Percentiles rank a stretch among this genome's conserved stretches.
Conservation (phyloP, 2,797 vertebrate genomes). For the Basileuterus tristriatus region DNA sequence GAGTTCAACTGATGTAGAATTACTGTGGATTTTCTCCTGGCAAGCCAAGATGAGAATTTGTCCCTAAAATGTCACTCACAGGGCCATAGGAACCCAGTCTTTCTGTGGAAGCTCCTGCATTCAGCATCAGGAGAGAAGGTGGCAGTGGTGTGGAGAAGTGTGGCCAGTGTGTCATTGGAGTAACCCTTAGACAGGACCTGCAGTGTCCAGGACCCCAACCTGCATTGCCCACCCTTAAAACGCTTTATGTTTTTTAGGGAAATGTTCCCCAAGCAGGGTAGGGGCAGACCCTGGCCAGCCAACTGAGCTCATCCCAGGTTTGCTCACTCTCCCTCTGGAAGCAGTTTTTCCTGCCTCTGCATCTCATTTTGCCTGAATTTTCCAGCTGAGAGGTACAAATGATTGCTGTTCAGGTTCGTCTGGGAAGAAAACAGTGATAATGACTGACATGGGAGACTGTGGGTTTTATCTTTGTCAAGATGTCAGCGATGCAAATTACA, state of each 20-base stretch:
- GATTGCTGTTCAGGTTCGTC: conserved; percentile 39
- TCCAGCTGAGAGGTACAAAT: conserved; percentile 58
- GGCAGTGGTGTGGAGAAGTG: not conserved
- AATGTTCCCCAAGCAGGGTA: not conserved
- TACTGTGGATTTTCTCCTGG: not conserved
- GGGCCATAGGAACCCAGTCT: not conserved
- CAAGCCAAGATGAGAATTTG: not conserved
- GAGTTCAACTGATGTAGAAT: not conserved
- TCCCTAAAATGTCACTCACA: not conserved
- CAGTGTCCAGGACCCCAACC: not conserved
- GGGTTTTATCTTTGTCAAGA: conserved; percentile 58
- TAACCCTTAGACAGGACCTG: not conserved
- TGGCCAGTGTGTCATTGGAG: not conserved
- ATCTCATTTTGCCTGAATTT: conserved; percentile 39
- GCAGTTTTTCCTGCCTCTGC: conserved; percentile 23
- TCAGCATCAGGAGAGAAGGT: not conserved
- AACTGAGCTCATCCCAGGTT: not conserved
- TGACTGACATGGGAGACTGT: conserved; percentile 43
- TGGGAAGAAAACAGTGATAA: conserved; percentile 37
- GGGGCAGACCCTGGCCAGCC: not conserved
- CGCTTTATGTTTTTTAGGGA: not conserved
- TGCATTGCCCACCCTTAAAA: not conserved
- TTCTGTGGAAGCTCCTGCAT: not conserved
- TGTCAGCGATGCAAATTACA: conserved; percentile 60
- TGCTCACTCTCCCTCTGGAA: conserved; percentile 2